These are phyloP conservation scores for Deladenus siricidicola DNA, from an alignment of 2,888 invertebrate genomes.

Conservation along the genomic window DNA sequence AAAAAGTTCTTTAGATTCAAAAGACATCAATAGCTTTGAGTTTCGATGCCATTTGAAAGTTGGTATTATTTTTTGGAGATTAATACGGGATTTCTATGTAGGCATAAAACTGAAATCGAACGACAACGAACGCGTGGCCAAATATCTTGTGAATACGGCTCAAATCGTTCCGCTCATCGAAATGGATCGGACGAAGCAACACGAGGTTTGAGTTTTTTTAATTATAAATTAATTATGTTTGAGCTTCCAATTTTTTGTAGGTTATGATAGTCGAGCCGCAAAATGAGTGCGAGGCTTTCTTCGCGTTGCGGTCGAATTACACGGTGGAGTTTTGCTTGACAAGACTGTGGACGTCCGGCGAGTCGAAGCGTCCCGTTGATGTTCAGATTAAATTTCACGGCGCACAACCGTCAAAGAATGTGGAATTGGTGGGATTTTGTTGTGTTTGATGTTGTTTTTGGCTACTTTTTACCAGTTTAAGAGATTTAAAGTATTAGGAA, in stretches of 20 bases:
- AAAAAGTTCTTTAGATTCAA: no score
- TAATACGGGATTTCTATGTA: constrained; percentile 29
- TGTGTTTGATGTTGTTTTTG: background rate
- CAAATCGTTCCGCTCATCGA: constrained; percentile 65
- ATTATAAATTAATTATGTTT: constrained; percentile 63
- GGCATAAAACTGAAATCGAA: constrained; percentile 53
- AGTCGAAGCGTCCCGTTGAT: constrained; percentile 61
- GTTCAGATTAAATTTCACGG: constrained; percentile 37
- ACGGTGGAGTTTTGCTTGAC: constrained; percentile 81
- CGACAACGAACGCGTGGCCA: constrained; percentile 64
- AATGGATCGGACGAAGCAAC: background rate
- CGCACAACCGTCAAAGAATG: constrained; percentile 8
- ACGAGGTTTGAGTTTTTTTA: constrained; percentile 61
- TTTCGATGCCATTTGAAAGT: no score
- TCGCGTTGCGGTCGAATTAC: constrained; percentile 62
- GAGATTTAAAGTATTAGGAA: no score
- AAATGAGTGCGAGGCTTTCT: constrained; percentile 29
- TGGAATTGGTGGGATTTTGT: constrained; percentile 3
- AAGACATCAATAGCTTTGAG: no score
- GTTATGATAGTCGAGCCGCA: constrained; percentile 25
- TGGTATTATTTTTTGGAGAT: no score
- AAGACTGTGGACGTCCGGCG: constrained; percentile 89
- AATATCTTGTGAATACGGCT: constrained; percentile 80
- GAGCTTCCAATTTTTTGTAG: background rate
- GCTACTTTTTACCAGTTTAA: background rate